Conservation (phyloP, 1,140 invertebrate species). For the Chymomyza costata region DNA sequence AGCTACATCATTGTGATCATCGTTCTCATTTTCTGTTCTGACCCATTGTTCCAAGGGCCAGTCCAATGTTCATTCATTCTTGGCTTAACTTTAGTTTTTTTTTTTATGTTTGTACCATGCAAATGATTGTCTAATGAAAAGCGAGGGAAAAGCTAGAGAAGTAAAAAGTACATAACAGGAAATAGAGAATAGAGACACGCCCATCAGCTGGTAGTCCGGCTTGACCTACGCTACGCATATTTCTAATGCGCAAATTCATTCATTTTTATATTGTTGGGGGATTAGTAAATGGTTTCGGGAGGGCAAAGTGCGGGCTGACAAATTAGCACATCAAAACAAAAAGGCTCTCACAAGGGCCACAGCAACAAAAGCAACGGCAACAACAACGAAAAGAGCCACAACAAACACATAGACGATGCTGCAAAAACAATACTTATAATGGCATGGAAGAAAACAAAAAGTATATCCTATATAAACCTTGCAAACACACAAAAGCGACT, state of each 20-base stretch:
- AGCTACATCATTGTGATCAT: conserved; percentile 11
- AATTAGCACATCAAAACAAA: conserved; percentile 70
- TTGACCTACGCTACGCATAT: conserved; percentile 65
- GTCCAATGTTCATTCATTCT: conserved; percentile 9
- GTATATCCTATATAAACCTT: conserved; percentile 37
- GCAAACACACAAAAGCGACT: conserved; percentile 24
- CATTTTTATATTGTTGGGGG: background rate
- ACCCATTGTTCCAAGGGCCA: conserved; percentile 1
- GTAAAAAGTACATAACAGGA: background rate
- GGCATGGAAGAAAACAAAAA: conserved; percentile 51
- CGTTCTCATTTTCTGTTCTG: background rate
- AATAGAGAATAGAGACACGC: conserved; percentile 4
- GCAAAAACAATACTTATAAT: conserved; percentile 39
- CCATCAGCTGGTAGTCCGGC: conserved; percentile 19
- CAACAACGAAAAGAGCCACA: conserved; percentile 19
- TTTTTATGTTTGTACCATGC: background rate
- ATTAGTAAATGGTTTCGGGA: background rate
- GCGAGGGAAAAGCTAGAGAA: too few relatives aligned
- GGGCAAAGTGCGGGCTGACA: conserved; percentile 36
- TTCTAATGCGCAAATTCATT: conserved; percentile 55
- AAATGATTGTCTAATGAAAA: background rate
- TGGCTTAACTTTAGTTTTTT: background rate
- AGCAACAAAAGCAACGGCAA: conserved; percentile 23
- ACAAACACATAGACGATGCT: conserved; percentile 31
- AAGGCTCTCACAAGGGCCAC: conserved; percentile 35